Conservation (phyloP, 1,140 invertebrate species). For the Protaetia brevitarsis region DNA sequence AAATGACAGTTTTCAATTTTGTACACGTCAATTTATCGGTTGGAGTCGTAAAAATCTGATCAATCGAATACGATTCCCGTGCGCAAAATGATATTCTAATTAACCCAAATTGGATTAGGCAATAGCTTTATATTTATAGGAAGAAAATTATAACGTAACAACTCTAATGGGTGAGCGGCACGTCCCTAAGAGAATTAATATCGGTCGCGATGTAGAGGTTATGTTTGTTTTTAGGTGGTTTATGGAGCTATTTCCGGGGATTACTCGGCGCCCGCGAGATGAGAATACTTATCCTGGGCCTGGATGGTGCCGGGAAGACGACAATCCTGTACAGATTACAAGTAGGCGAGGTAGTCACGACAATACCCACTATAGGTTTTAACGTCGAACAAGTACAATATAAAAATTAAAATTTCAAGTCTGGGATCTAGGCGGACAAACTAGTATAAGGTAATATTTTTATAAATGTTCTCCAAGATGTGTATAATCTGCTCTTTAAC, state of each 20-base stretch:
- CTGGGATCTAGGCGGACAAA: constrained; percentile 98
- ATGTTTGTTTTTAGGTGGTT: constrained; percentile 68
- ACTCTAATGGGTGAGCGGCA: too few relatives aligned
- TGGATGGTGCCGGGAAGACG: constrained; percentile 98
- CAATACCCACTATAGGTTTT: constrained; percentile 97
- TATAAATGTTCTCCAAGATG: too few relatives aligned
- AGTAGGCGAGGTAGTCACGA: constrained; percentile 99
- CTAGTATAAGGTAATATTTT: constrained; percentile 66
- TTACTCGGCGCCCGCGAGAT: constrained; percentile 93
- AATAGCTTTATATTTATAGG: not conserved
- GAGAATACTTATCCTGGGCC: constrained; percentile 94
- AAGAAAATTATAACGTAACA: too few relatives aligned
- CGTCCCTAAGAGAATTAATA: too few relatives aligned
- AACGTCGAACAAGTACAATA: constrained; percentile 97
- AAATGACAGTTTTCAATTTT: not conserved
- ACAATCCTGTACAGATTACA: constrained; percentile 98
- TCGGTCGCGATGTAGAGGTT: not conserved
- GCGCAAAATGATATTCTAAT: not conserved
- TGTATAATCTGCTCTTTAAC: too few relatives aligned
- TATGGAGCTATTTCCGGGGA: constrained; percentile 93
- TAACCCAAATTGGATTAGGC: not conserved
- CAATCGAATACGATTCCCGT: not conserved
- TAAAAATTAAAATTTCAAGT: constrained; percentile 97
- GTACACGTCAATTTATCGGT: not conserved
- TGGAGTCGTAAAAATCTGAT: not conserved